A percentile compares a stretch with the other conserved stretches of the same genome.
Evolutionary conservation across 2,113 vertebrate genomes (phyloP).

Genomic region (Gila orcuttii): DNA sequence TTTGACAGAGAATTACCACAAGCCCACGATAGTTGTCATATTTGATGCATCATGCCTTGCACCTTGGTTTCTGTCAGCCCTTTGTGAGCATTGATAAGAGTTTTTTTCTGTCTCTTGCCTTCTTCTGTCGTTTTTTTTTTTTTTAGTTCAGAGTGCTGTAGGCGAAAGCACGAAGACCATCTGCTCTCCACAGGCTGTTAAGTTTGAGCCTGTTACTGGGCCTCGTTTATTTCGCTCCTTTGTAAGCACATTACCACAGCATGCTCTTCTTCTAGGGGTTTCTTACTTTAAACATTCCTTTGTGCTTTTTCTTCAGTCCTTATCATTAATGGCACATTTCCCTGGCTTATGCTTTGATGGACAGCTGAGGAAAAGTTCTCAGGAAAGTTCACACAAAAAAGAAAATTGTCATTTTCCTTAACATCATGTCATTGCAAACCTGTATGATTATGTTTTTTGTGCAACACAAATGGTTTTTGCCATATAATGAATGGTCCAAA

Average conservation of each 20-base stretch:
- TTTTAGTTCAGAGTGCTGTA: slow-evolving; percentile 64
- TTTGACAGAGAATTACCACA: slow-evolving; percentile 26
- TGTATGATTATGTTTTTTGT: not conserved
- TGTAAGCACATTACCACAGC: slow-evolving; percentile 19
- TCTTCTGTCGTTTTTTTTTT: slow-evolving; percentile 55
- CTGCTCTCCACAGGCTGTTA: slow-evolving; percentile 72
- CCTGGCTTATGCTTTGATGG: not conserved
- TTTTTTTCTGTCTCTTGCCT: slow-evolving; percentile 51
- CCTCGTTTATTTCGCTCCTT: slow-evolving; percentile 57
- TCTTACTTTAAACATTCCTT: not conserved
- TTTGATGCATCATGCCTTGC: slow-evolving; percentile 28
- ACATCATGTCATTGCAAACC: not conserved
- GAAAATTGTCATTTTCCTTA: not conserved
- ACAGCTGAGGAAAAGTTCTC: not conserved
- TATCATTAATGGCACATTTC: not conserved
- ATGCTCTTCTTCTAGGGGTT: slow-evolving; percentile 37
- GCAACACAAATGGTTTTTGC: not conserved
- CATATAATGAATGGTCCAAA: not conserved
- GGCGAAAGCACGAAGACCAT: slow-evolving; percentile 74
- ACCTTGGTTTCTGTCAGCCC: slow-evolving; percentile 2
- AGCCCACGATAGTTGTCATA: slow-evolving; percentile 27
- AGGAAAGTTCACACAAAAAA: not conserved
- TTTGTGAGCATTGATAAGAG: slow-evolving; percentile 48
- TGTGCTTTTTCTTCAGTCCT: not conserved
- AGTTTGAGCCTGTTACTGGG: slow-evolving; percentile 58